Percentiles rank a stretch among this genome's conserved stretches.
Evolutionary conservation across 2,113 vertebrate species (phyloP).

Genomic region (Strigops habroptila): DNA sequence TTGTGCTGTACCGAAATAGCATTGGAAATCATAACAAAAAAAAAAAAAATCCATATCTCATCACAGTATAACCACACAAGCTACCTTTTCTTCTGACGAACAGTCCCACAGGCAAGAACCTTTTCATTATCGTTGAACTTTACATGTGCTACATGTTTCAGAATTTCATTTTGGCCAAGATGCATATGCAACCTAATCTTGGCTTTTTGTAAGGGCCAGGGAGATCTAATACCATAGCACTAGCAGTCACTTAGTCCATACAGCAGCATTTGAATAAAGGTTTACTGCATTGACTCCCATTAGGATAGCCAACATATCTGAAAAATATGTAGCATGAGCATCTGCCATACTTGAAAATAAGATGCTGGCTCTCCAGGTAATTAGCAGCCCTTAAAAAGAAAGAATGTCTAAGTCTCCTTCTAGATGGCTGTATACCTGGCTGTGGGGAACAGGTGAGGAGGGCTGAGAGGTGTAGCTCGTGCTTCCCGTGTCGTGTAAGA

Average conservation of each 20-base stretch:
- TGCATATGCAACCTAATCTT: rapidly evolving
- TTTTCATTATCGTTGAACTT: neutral
- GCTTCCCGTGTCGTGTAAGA: rapidly evolving
- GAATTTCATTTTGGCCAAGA: neutral
- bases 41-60: neutral
- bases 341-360: neutral
- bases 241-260: rapidly evolving
- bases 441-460: neutral
- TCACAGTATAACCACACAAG: neutral
- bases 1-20: neutral
- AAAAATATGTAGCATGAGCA: neutral
- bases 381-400: neutral
- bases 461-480: rapidly evolving
- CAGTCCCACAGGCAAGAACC: neutral
- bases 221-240: rapidly evolving
- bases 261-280: neutral
- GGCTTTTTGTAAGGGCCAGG: neutral
- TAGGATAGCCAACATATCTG: rapidly evolving
- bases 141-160: rapidly evolving
- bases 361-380: neutral
- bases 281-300: rapidly evolving
- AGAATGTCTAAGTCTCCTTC: no score
- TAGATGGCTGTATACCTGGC: neutral
- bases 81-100: neutral
- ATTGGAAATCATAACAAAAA: neutral